Evolutionary conservation across 2,888 invertebrate genomes (phyloP), one percentile per base, ranked within the genome.

Genomic region (Neria commutata): DNA sequence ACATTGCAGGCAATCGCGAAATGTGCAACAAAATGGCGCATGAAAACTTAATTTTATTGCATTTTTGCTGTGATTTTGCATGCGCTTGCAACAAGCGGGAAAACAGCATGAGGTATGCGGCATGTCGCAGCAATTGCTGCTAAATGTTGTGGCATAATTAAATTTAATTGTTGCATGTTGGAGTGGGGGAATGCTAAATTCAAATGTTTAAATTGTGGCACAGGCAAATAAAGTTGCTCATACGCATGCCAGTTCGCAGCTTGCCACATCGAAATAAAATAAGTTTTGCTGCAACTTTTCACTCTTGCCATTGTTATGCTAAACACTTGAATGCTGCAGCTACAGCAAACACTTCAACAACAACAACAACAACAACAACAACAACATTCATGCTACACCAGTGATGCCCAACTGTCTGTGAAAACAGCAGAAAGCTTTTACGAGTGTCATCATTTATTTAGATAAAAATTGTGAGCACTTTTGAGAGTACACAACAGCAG

Each of bases 381-480:
- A n/a, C 42, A 17, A 37, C 37, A 21, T 4, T 8, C 29, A 29
- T 29, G 21, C 33, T 19, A 56, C n/a, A n/a, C n/a, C n/a, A n/a
- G 45, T 62, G 53, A 58, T 60, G 61, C 51, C 56, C 61, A 60
- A 64, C 26, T 60, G 60, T 56, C 56, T 62, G 53, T 51, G 58
- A 61, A 61, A 66, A 67, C 67, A 67, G 58, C 62, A 61, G 59
- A 67, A 67, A 58, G 67, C 67, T 67, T 67, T 67, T 66, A 67
- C 58, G 58, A 58, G 56, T 60, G 57, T 61, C 67, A 67, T 67
- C 65, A 66, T 65, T 67, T 67, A 65, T 67, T 66, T 54, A 67
- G 47, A 45, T 56, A 56, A 61, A 26, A 11, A 33, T 55, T 52
- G n/a, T n/a, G n/a, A n/a, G n/a, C n/a, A n/a, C n/a, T n/a, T n/a